Base-by-base conservation (phyloP, 2,888 invertebrate species). In the Thecocarcelia acutangulata region DNA sequence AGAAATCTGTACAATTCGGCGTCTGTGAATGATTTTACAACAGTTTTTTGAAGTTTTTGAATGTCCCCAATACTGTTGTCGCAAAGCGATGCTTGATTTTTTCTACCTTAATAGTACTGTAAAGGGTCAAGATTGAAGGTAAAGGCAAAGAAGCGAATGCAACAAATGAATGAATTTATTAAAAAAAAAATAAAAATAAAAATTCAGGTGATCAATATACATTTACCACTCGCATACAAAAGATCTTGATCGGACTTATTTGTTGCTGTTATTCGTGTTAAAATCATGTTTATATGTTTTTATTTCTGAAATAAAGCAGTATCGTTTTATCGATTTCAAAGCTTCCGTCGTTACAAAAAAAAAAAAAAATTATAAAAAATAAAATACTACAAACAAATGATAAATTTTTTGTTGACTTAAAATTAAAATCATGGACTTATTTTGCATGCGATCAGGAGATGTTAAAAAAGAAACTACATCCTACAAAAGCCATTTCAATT, bases 21-120 rank as follows among this genome's bases (percentile, higher is more conserved):
- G 85, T 82, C 85, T 85, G 84, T 84, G 82, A 84, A 70, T 84
- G 85, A 84, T 84, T 85, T 85, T 85, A 84, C 85, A 85, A 85
- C 85, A 84, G 85, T 83, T 85, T 85, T 83, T 74, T 66, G 58
- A 74, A 70, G 79, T 77, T 77, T 44, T 44, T 73, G 70, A 73
- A 28, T 70, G 50, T 76, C 74, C 59, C 64, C 50, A 66, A 21
- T 28, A 59, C 13, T 42, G 52, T 48, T 66, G 64, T n/a, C 42
- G 56, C 17, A 64, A 68, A 73, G 42, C 80, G 83, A 69, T 72
- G n/a, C n/a, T n/a, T n/a, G n/a, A n/a, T 76, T 77, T 70, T 40
- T 83, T 17, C 48, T 2, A 48, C 21, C 24, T 48, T 33, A 61
- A 33, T 68, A 28, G 59, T 21, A n/a, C 58, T 40, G 64, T 58